Base-by-base conservation (phyloP, 2,888 invertebrate genomes). In the Stenotaenia linearis region DNA sequence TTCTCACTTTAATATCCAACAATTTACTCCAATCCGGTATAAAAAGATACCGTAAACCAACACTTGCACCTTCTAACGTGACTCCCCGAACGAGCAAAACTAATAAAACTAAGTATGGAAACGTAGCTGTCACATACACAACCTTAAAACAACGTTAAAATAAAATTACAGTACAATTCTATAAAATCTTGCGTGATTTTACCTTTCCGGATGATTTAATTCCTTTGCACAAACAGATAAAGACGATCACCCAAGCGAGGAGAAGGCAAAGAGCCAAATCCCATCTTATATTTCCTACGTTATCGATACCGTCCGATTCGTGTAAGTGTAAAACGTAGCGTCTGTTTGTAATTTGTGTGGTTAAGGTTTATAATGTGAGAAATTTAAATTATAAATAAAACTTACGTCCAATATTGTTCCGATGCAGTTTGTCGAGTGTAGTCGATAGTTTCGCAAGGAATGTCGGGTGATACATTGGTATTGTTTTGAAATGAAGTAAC, bases 361-460 rank as follows among this genome's bases (percentile, higher is more conserved):
- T n/a, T n/a, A n/a, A n/a, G n/a, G n/a, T n/a, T n/a, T n/a, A n/a
- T n/a, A n/a, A n/a, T n/a, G n/a, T n/a, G n/a, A n/a, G 15, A 83
- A 76, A n/a, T 12, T 9, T 7, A 76, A 28, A 76, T 32, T 15
- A 18, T 56, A 56, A 56, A 56, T 6, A 18, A 28, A 23, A 74
- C 74, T 85, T 83, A 86, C 86, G 84, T 85, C 86, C 86, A 86
- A 81, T 84, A 86, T 80, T 86, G 86, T 28, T 85, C 82, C 76
- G 85, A 84, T 4, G 86, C 85, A 7, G 86, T 85, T 80, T 86
- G 85, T 69, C 83, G 83, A 28, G 80, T 83, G 35, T 30, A 18
- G 80, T 80, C 7, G 83, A 83, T 56, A 5, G 61, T 7, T 7
- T n/a, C 61, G 61, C 61, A 61, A 7, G 5, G 84, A 32, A 80